phyloP scores from a whole-genome alignment of 1,140 invertebrate species.

The Drosophila virilis region DNA sequence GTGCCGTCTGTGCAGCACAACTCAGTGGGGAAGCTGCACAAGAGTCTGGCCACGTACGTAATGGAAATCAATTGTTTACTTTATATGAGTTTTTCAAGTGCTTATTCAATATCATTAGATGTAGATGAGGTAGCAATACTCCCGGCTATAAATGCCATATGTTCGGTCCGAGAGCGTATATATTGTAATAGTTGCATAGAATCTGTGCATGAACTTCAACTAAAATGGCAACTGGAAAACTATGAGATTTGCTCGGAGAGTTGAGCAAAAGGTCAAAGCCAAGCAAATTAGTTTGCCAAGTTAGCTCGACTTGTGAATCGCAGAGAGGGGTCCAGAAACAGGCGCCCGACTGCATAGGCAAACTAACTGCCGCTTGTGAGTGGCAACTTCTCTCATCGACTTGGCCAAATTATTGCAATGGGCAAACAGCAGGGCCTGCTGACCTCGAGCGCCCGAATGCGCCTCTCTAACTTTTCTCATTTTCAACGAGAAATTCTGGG shows the following conservation, averaged over 20 bases:
- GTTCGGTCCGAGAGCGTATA: conserved; percentile 4
- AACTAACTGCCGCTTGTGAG: conserved; percentile 26
- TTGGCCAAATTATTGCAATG: conserved; percentile 9
- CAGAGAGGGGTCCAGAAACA: background rate
- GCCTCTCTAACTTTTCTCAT: conserved; percentile 50
- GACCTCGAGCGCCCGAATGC: conserved; percentile 5
- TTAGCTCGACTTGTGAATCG: conserved; percentile 1
- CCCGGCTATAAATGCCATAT: conserved; percentile 39
- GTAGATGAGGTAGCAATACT: conserved; percentile 46
- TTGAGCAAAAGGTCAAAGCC: conserved; percentile 23
- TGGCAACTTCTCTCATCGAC: conserved; percentile 12
- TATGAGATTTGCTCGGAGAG: background rate
- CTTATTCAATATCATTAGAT: conserved; percentile 82
- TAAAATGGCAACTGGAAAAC: conserved; percentile 6
- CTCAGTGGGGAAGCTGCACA: background rate
- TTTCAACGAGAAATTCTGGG: conserved; percentile 50
- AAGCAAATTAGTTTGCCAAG: conserved; percentile 43
- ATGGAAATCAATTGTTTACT: conserved; percentile 82
- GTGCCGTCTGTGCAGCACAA: background rate
- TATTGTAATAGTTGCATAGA: conserved; percentile 6
- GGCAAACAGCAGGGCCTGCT: conserved; percentile 14
- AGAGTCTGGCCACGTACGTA: conserved; percentile 51
- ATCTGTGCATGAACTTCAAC: background rate
- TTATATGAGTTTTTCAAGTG: conserved; percentile 81
- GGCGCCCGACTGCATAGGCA: background rate